These are phyloP conservation scores for Leptodactylus fuscus DNA, from an alignment of 2,113 vertebrate species.

Conservation along the genomic window DNA sequence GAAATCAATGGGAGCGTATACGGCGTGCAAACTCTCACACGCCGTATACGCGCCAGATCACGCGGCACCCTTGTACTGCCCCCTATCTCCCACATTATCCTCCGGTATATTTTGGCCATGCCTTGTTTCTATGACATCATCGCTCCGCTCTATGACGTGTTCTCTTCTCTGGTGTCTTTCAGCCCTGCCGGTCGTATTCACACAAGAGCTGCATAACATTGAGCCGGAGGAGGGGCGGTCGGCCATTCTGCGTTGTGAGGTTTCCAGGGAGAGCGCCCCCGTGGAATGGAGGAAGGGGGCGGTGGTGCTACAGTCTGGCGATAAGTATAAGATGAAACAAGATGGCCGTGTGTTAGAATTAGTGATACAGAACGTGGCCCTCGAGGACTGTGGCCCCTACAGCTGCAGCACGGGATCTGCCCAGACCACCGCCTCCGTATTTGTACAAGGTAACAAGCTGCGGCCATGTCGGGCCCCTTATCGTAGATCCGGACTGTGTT, in stretches of 20 bases:
- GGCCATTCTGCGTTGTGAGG: slow-evolving; percentile 77
- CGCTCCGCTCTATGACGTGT: not conserved
- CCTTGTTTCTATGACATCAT: too few species aligned
- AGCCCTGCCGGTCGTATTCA: slow-evolving; percentile 81
- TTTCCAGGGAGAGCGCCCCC: slow-evolving; percentile 73
- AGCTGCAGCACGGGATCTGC: slow-evolving; percentile 86
- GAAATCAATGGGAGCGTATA: too few species aligned
- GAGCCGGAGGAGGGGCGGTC: slow-evolving; percentile 79
- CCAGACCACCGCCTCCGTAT: slow-evolving; percentile 83
- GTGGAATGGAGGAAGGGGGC: slow-evolving; percentile 90
- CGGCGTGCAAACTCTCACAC: too few species aligned
- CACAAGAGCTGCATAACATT: slow-evolving; percentile 79
- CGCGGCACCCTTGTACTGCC: not conserved
- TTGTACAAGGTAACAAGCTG: slow-evolving; percentile 82
- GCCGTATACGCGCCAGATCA: too few species aligned
- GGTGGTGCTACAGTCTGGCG: slow-evolving; percentile 77
- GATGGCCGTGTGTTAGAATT: slow-evolving; percentile 77
- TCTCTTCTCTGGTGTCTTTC: slow-evolving; percentile 30
- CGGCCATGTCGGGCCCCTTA: not conserved
- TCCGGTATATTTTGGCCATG: too few species aligned
- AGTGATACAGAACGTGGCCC: slow-evolving; percentile 75
- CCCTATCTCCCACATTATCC: not conserved
- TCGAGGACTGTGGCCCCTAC: slow-evolving; percentile 86
- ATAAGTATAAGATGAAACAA: slow-evolving; percentile 81
- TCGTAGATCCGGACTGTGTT: not conserved